A percentile compares a stretch with the other conserved stretches of the same genome.
Conservation (phyloP, 2,113 vertebrate genomes). For the Stegostoma tigrinum region DNA sequence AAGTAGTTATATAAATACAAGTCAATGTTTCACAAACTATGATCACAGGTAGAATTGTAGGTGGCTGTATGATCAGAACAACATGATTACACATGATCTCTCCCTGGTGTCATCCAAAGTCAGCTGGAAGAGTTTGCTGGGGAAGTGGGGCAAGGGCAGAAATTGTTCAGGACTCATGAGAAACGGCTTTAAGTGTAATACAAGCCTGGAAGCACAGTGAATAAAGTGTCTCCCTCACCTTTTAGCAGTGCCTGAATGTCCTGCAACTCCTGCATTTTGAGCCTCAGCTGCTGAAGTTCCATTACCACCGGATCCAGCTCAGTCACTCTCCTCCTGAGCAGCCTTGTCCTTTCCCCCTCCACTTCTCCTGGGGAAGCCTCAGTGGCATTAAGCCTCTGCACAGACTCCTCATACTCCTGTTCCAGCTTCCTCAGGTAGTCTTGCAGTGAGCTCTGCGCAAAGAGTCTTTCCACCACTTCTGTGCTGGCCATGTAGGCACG, state of each 20-base stretch:
- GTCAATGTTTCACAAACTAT: neutral
- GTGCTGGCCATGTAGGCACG: too few relatives aligned
- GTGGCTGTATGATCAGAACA: too few relatives aligned
- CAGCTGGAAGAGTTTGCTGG: neutral
- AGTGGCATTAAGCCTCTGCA: slow-evolving; percentile 40
- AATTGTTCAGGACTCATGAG: neutral
- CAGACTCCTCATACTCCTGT: slow-evolving; percentile 49
- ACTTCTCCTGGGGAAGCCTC: slow-evolving; percentile 24
- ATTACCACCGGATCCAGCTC: slow-evolving; percentile 51
- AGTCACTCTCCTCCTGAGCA: slow-evolving; percentile 47
- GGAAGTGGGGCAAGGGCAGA: neutral
- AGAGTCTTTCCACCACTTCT: slow-evolving; percentile 46
- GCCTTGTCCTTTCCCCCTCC: slow-evolving; percentile 47
- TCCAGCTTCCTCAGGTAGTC: slow-evolving; percentile 50
- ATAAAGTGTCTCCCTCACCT: slow-evolving; percentile 45
- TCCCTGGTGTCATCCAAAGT: neutral
- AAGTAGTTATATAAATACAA: neutral
- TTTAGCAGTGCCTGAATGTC: slow-evolving; percentile 53
- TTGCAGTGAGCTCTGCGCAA: slow-evolving; percentile 51
- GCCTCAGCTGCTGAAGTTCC: slow-evolving; percentile 49
- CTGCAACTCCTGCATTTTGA: slow-evolving; percentile 50
- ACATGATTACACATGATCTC: neutral
- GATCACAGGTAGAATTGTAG: neutral
- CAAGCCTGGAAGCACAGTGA: neutral
- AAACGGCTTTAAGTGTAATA: neutral